Percentiles rank a stretch among this genome's conserved stretches.
Conservation (phyloP, 2,113 vertebrate genomes). For the Lucifuga dentata region DNA sequence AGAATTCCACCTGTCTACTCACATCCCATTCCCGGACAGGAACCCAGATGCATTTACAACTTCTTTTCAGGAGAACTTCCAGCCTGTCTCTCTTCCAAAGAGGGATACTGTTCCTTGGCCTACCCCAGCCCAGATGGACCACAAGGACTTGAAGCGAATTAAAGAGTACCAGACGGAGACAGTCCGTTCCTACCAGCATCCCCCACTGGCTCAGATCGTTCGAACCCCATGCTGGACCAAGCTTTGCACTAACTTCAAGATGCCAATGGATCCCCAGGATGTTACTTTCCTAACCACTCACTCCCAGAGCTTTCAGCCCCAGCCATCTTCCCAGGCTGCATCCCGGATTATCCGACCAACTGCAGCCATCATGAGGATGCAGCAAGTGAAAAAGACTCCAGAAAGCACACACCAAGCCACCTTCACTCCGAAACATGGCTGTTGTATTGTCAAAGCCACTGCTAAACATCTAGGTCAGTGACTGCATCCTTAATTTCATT, state of each 20-base stretch:
- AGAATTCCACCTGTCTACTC: conserved; percentile 7
- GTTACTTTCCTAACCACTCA: not conserved
- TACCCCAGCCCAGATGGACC: conserved; percentile 1
- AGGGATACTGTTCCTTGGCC: rapidly evolving
- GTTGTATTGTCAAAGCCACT: conserved; percentile 10
- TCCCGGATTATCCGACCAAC: not conserved
- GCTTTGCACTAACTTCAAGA: conserved; percentile 8
- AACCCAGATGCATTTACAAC: conserved; percentile 22
- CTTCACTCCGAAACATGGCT: conserved; percentile 18
- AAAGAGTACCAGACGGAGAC: conserved; percentile 30
- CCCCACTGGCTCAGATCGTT: not conserved
- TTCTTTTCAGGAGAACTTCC: conserved; percentile 17
- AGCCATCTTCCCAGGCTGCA: not conserved
- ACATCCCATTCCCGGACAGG: conserved; percentile 10
- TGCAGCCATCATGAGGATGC: not conserved
- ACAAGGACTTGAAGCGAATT: not conserved
- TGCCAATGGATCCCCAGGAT: conserved; percentile 14
- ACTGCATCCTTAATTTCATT: conserved; percentile 2
- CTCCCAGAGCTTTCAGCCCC: not conserved
- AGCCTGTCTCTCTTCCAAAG: not conserved
- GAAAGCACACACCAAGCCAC: conserved; percentile 32
- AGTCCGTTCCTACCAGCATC: not conserved
- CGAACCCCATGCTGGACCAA: not conserved
- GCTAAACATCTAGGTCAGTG: conserved; percentile 47
- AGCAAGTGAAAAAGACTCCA: conserved; percentile 13